Evolutionary conservation across 2,888 invertebrate genomes (phyloP), one percentile per base, ranked within the genome.

Genomic region (Resseliella maxima): DNA sequence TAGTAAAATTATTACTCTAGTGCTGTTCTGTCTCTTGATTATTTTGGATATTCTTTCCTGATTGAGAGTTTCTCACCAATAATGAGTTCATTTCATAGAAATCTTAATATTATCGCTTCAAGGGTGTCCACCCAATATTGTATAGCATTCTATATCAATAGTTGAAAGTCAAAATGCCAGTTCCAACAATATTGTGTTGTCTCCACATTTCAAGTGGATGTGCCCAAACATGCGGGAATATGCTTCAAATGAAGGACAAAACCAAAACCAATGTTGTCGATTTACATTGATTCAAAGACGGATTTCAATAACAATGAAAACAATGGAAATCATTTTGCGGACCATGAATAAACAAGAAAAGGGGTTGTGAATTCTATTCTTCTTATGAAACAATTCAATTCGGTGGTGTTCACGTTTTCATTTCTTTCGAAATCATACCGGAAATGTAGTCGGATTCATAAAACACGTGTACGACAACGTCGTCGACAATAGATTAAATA

Each of bases 391-490:
- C 18, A n/a, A n/a, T n/a, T n/a, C 41, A 41, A 3, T 24, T n/a
- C 24, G 24, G 12, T 59, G 24, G 59, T 59, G 72, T 72, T 15
- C 72, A 72, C 72, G 31, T 72, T 72, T 72, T 35, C 31, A 72
- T 72, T 72, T 15, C 72, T 12, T 31, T 72, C 15, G 72, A 72
- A 72, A 72, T 72, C 72, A 24, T 83, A 83, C 86, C 87, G 87
- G 87, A 87, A 87, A 87, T 87, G 86, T 87, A 86, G 86, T 85
- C 41, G 85, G 87, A 86, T 86, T 87, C 86, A 72, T 86, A 87
- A 85, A 86, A 87, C 87, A 86, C 86, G 87, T 87, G 86, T 86
- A 86, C 27, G 3, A 41, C 45, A 85, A 38, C 36, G 45, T 59
- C 12, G 38, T 86, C 45, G 27, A 86, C 86, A 86, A 86, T 86